Evolutionary conservation across 2,888 invertebrate species (phyloP).

Genomic region (Odontocolon sp.): DNA sequence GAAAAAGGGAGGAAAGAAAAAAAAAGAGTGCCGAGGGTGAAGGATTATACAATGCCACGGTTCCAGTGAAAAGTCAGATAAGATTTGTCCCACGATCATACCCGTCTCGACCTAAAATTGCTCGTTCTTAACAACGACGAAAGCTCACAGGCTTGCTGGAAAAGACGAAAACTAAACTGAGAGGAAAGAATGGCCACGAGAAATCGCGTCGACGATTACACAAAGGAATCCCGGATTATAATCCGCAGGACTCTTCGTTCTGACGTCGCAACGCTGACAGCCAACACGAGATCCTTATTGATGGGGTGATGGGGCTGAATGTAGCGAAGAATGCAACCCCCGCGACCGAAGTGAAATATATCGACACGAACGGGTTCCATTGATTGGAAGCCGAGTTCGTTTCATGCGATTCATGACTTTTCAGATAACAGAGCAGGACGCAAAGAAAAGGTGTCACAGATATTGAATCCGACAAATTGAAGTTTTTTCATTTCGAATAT

Average conservation of each 20-base stretch:
- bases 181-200: slow-evolving; percentile 26
- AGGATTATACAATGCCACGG: background rate
- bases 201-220: slow-evolving; percentile 63
- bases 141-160: background rate
- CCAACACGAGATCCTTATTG: slow-evolving; percentile 25
- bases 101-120: too few species aligned
- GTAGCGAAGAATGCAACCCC: slow-evolving; percentile 11
- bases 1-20: slow-evolving; percentile 18
- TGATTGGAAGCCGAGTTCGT: slow-evolving; percentile 42
- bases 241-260: slow-evolving; percentile 52
- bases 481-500: slow-evolving; percentile 48
- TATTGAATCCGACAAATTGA: slow-evolving; percentile 53
- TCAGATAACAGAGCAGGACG: slow-evolving; percentile 9
- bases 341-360: slow-evolving; percentile 22
- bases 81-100: too few species aligned
- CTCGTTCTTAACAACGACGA: too few species aligned
- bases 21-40: slow-evolving; percentile 1
- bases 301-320: background rate
- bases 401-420: slow-evolving; percentile 39
- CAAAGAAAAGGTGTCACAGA: slow-evolving; percentile 50
- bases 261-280: slow-evolving; percentile 14
- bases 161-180: too few species aligned
- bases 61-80: background rate
- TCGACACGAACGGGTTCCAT: slow-evolving; percentile 26
- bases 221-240: slow-evolving; percentile 67